A percentile compares a stretch with the other conserved stretches of the same genome.
Evolutionary conservation across 2,113 vertebrate species (phyloP).

Genomic region (Danionella cerebrum): DNA sequence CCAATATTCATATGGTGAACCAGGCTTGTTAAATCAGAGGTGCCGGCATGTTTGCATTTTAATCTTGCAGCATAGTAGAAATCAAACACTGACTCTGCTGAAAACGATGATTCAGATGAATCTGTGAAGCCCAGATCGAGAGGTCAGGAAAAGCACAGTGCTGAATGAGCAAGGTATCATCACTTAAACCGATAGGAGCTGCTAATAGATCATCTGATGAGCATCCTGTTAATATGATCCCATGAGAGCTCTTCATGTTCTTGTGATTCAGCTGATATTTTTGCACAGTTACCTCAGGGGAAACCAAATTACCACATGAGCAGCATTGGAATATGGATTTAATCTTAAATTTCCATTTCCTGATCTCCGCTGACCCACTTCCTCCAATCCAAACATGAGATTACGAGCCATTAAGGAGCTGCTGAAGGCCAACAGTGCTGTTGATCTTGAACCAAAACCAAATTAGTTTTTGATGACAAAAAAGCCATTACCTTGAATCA

Average conservation of each 20-base stretch:
- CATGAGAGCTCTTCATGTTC: neutral
- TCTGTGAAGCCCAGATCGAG: neutral
- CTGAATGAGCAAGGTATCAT: neutral
- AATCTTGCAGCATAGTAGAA: neutral
- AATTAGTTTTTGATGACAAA: neutral
- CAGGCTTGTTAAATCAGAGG: too few relatives aligned
- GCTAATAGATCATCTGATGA: neutral
- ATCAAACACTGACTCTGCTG: neutral
- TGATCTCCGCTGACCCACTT: slow-evolving; percentile 10
- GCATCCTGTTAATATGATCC: neutral
- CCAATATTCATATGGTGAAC: too few relatives aligned
- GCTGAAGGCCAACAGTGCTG: neutral
- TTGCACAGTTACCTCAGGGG: neutral
- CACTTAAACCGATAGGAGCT: neutral
- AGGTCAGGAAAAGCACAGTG: neutral
- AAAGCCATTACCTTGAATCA: neutral
- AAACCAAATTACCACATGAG: neutral
- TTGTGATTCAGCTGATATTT: neutral
- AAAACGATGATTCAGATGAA: neutral
- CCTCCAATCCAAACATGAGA: neutral
- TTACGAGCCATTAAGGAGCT: neutral
- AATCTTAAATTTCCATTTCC: slow-evolving; percentile 9
- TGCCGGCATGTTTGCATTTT: neutral
- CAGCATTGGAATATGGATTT: slow-evolving; percentile 5
- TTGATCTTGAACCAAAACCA: neutral